These are phyloP conservation scores for Tachysurus fulvidraco DNA, from an alignment of 2,113 vertebrate species.

Conservation along the genomic window DNA sequence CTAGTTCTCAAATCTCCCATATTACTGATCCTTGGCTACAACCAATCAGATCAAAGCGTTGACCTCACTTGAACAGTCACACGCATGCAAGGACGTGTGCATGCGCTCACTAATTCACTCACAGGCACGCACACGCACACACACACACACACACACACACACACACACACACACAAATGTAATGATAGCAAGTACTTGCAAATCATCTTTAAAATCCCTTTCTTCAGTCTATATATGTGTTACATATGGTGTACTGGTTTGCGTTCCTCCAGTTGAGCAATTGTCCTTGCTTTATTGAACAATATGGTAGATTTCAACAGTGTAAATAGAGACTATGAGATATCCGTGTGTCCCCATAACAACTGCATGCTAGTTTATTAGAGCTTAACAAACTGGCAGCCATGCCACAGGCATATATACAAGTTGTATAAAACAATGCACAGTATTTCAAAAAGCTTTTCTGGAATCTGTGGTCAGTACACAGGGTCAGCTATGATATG, in stretches of 20 bases:
- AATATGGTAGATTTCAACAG: no score
- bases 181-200: background rate
- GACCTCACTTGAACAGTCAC: slow-evolving; percentile 36
- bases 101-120: no score
- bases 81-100: slow-evolving; percentile 18
- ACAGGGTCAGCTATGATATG: no score
- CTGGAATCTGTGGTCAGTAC: no score
- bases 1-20: slow-evolving; percentile 45
- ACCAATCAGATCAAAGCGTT: slow-evolving; percentile 39
- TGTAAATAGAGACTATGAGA: background rate
- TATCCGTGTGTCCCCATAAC: background rate
- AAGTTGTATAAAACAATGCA: background rate
- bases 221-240: background rate
- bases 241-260: background rate
- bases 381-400: background rate
- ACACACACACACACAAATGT: slow-evolving; percentile 6
- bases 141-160: background rate
- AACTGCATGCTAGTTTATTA: background rate
- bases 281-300: background rate
- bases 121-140: slow-evolving; percentile 9
- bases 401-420: background rate
- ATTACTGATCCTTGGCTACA: slow-evolving; percentile 41
- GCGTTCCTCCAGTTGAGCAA: background rate
- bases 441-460: background rate
- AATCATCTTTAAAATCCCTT: background rate